Percentiles rank a stretch among this genome's conserved stretches.
These are phyloP conservation scores for Trachelus tabidus DNA, from an alignment of 2,888 invertebrate genomes.

Conservation along the genomic window DNA sequence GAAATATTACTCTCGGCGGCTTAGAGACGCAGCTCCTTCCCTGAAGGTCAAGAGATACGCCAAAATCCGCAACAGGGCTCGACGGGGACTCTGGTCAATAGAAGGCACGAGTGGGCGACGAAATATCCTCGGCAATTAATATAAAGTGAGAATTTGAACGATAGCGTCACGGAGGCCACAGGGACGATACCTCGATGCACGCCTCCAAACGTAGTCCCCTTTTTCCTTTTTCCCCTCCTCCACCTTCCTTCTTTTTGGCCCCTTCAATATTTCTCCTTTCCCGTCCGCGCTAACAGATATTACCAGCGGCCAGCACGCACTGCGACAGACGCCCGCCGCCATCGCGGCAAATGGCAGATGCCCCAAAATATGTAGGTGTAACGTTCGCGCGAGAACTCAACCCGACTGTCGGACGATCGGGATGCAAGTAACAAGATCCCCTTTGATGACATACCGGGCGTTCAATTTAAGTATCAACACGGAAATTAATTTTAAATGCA, in stretches of 20 bases:
- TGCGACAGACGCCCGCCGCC: background rate
- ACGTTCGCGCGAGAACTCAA: background rate
- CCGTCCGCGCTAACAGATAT: background rate
- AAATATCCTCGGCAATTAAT: background rate
- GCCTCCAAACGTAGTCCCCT: background rate
- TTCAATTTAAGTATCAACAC: background rate
- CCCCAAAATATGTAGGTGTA: background rate
- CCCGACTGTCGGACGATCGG: background rate
- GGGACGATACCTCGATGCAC: background rate
- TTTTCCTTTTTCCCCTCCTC: background rate
- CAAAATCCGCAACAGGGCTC: background rate
- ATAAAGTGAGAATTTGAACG: background rate
- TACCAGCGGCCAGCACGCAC: background rate
- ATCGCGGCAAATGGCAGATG: background rate
- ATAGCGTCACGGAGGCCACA: background rate
- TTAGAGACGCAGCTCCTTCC: background rate
- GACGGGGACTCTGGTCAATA: background rate
- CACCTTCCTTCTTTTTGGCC: background rate
- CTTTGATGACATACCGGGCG: background rate
- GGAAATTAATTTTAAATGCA: background rate
- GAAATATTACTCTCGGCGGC: background rate
- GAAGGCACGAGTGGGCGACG: background rate
- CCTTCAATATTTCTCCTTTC: background rate
- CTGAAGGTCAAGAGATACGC: background rate
- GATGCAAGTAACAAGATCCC: background rate